Evolutionary conservation across 2,888 invertebrate genomes (phyloP).

Genomic region (Drosophila demipolita): DNA sequence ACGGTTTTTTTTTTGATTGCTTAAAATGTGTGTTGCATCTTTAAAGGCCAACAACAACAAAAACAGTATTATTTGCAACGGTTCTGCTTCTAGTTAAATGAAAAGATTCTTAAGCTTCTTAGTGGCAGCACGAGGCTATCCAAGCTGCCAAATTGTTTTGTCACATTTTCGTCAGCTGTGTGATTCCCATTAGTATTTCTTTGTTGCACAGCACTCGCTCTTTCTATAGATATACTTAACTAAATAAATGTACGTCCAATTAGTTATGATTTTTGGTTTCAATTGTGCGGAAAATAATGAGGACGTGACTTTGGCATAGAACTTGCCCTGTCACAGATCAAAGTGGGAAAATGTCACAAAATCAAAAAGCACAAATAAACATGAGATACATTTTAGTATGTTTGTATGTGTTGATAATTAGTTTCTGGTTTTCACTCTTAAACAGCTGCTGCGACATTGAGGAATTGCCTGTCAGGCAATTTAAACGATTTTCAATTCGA

Average conservation of each 20-base stretch:
- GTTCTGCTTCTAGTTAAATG: slow-evolving; percentile 32
- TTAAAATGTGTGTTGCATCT: slow-evolving; percentile 32
- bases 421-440: slow-evolving; percentile 24
- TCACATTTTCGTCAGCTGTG: slow-evolving; percentile 70
- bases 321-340: slow-evolving; percentile 73
- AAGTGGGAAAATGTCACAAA: slow-evolving; percentile 62
- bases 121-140: slow-evolving; percentile 65
- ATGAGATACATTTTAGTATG: slow-evolving; percentile 31
- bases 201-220: slow-evolving; percentile 11
- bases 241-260: slow-evolving; percentile 77
- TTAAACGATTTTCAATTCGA: slow-evolving; percentile 69
- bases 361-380: slow-evolving; percentile 61
- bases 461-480: slow-evolving; percentile 65
- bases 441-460: slow-evolving; percentile 64
- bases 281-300: slow-evolving; percentile 52
- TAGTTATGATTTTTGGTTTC: slow-evolving; percentile 71
- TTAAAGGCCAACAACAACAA: slow-evolving; percentile 15
- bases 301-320: slow-evolving; percentile 81
- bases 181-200: slow-evolving; percentile 34
- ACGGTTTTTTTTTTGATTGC: slow-evolving; percentile 5
- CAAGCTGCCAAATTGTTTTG: slow-evolving; percentile 74
- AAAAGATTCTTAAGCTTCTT: slow-evolving; percentile 14
- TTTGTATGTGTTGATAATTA: slow-evolving; percentile 40
- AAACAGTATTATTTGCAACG: neutral
- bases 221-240: neutral